Conservation (phyloP, 1,140 invertebrate species). For the Protaetia brevitarsis region DNA sequence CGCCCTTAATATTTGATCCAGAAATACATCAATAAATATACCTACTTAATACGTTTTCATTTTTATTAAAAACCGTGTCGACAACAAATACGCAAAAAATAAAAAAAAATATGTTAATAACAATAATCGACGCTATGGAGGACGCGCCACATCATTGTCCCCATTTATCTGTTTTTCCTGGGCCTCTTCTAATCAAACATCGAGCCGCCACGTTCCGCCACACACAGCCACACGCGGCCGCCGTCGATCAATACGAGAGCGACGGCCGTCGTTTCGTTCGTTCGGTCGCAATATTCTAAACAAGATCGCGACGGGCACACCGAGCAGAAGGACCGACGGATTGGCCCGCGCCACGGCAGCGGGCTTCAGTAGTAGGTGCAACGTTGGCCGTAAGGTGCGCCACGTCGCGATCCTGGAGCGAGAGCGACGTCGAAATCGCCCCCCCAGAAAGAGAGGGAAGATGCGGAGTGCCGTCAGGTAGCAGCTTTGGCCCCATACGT, state of each 20-base stretch:
- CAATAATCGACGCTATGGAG: background rate
- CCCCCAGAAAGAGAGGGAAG: too few relatives aligned
- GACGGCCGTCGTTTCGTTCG: background rate
- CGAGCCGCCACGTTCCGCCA: slow-evolving; percentile 1
- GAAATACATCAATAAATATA: too few relatives aligned
- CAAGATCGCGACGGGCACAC: slow-evolving; percentile 7
- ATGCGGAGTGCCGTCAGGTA: too few relatives aligned
- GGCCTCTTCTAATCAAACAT: slow-evolving; percentile 9
- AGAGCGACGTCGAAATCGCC: too few relatives aligned
- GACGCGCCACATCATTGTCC: background rate
- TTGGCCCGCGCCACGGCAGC: too few relatives aligned
- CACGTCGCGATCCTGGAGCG: too few relatives aligned
- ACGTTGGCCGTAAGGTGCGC: too few relatives aligned
- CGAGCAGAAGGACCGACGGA: background rate
- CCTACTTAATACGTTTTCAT: too few relatives aligned
- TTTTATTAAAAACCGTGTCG: too few relatives aligned
- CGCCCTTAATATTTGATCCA: too few relatives aligned
- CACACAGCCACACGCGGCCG: background rate
- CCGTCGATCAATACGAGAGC: slow-evolving; percentile 9
- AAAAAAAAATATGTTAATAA: background rate
- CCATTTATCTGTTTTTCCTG: background rate
- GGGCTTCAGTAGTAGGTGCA: too few relatives aligned
- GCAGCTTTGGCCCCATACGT: too few relatives aligned
- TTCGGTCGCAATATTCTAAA: slow-evolving; percentile 17
- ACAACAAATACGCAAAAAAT: background rate